Conservation (phyloP, 2,113 vertebrate genomes). For the Pterophyllum scalare region DNA sequence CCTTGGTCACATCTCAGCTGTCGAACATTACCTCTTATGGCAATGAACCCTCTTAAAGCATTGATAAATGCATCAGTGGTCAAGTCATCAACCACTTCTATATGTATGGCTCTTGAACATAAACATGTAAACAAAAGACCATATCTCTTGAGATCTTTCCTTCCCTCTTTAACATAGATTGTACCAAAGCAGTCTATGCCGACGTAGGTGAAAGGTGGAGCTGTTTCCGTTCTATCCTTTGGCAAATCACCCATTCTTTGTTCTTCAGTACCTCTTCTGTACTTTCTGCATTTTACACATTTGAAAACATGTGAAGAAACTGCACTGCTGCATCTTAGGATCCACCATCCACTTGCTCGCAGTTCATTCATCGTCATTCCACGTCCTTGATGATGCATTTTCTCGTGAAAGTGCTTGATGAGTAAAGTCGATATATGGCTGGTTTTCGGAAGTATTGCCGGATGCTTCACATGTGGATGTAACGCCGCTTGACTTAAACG, state of each 20-base stretch:
- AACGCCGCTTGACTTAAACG: too few relatives aligned
- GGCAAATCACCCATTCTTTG: background rate
- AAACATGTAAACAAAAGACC: background rate
- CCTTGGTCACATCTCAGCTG: constrained; percentile 8
- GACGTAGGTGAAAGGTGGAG: background rate
- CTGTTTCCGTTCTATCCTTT: background rate
- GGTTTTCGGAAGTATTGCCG: background rate
- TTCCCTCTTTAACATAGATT: background rate
- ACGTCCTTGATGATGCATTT: background rate
- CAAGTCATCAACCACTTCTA: background rate
- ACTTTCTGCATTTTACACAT: background rate
- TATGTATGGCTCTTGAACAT: background rate
- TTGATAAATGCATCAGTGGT: background rate
- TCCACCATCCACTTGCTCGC: background rate
- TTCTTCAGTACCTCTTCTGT: background rate
- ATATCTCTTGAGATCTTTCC: background rate
- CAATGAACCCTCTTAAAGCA: background rate
- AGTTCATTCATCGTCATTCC: background rate
- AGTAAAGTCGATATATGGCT: background rate
- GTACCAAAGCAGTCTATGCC: background rate
- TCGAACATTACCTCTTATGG: background rate
- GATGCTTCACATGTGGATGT: too few relatives aligned
- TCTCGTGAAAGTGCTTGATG: background rate
- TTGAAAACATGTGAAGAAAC: background rate
- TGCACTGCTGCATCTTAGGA: background rate